These are phyloP conservation scores for Cyanistes caeruleus DNA, from an alignment of 2,113 vertebrate species.

Conservation along the genomic window DNA sequence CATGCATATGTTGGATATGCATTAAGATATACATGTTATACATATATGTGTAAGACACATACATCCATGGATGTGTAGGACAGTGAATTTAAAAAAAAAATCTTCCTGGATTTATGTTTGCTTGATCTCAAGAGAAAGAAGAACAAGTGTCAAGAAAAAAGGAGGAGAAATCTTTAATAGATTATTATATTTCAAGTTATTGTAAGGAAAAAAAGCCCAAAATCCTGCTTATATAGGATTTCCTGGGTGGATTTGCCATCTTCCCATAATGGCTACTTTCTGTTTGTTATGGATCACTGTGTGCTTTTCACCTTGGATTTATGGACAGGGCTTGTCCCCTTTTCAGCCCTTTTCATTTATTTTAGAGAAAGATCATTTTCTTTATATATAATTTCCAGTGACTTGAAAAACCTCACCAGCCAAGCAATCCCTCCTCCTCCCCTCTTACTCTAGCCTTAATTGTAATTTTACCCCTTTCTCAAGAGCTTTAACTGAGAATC, in stretches of 20 bases:
- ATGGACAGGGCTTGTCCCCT: background rate
- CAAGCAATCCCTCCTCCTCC: background rate
- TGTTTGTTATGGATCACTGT: background rate
- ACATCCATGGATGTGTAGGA: too few species aligned
- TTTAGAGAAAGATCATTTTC: background rate
- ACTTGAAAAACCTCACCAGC: background rate
- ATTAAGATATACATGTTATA: too few species aligned
- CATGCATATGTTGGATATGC: background rate
- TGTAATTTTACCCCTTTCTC: constrained; percentile 14
- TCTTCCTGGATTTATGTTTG: background rate
- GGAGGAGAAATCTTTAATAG: background rate
- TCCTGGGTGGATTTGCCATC: background rate
- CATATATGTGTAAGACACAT: background rate
- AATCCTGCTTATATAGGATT: background rate
- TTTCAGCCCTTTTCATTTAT: background rate
- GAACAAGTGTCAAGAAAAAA: background rate
- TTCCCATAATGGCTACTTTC: background rate
- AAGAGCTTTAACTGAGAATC: constrained; percentile 13
- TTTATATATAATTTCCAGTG: background rate
- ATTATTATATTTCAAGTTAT: background rate
- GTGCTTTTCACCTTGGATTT: background rate
- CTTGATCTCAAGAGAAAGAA: background rate
- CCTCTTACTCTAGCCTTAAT: background rate
- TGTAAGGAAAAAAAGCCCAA: background rate
- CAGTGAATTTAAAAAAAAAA: background rate